Conservation (phyloP, 2,888 invertebrate species). For the Adelphocoris suturalis region DNA sequence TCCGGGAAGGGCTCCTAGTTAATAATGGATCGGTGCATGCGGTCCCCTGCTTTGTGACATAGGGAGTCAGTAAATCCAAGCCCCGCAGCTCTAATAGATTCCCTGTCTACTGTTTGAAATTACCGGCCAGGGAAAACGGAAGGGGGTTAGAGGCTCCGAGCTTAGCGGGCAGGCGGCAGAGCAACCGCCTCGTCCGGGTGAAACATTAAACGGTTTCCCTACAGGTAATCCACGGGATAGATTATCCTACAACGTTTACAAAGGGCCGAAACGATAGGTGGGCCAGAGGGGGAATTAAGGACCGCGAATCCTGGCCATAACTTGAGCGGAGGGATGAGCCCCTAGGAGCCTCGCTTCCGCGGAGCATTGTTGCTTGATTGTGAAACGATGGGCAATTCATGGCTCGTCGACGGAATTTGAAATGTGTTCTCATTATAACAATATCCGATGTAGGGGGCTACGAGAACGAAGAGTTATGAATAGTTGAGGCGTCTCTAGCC, state of each 20-base stretch:
- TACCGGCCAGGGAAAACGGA: conserved; percentile 34
- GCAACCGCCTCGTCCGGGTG: conserved; percentile 4
- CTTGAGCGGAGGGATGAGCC: conserved; percentile 1
- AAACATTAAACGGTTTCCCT: conserved; percentile 26
- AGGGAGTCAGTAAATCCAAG: conserved; percentile 56
- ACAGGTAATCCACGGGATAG: conserved; percentile 46
- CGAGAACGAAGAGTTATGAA: too few species aligned
- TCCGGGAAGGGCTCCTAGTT: conserved; percentile 11
- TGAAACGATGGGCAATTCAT: conserved; percentile 16
- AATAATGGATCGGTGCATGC: conserved; percentile 45
- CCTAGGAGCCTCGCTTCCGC: background rate
- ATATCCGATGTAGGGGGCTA: too few species aligned
- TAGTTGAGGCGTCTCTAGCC: too few species aligned
- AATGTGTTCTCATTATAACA: too few species aligned
- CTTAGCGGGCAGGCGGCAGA: conserved; percentile 13
- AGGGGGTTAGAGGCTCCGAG: background rate
- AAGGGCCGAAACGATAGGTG: conserved; percentile 37
- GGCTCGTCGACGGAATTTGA: background rate
- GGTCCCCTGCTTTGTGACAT: conserved; percentile 49
- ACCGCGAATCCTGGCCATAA: conserved; percentile 5
- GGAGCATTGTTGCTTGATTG: background rate
- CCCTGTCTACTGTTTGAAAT: conserved; percentile 62
- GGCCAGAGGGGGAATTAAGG: conserved; percentile 24
- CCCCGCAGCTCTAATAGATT: conserved; percentile 55
- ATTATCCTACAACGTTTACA: conserved; percentile 43